Conservation (phyloP, 2,113 vertebrate genomes). For the Seriola dumerili region DNA sequence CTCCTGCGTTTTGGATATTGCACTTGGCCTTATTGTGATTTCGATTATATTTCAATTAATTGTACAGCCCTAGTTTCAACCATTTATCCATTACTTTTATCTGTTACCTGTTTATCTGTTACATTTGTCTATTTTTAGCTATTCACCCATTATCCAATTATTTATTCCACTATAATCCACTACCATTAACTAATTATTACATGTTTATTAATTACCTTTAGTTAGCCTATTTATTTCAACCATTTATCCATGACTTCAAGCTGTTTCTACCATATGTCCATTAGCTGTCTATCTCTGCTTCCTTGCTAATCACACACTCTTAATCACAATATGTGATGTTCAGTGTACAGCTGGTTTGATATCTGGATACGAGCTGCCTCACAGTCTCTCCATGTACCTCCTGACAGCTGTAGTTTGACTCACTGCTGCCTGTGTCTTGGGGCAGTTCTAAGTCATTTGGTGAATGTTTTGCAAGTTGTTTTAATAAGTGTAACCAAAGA, state of each 20-base stretch:
- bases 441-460: neutral
- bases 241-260: neutral
- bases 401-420: neutral
- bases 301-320: neutral
- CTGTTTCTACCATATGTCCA: neutral
- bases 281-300: neutral
- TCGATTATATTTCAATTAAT: too few species aligned
- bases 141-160: too few species aligned
- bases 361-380: neutral
- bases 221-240: too few species aligned
- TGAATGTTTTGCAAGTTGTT: conserved; percentile 6
- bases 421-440: neutral
- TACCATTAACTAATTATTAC: neutral
- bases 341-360: neutral
- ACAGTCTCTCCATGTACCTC: neutral
- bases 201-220: too few species aligned
- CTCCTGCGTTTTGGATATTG: too few species aligned
- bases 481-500: conserved; percentile 2
- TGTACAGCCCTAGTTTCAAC: too few species aligned
- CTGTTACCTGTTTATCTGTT: too few species aligned
- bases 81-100: neutral
- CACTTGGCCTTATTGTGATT: too few species aligned
- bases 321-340: neutral
- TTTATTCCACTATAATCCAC: neutral
- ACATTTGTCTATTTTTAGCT: too few species aligned